Evolutionary conservation across 2,888 invertebrate genomes (phyloP), one percentile per base, ranked within the genome.

Genomic region (Stenodema calcarata): DNA sequence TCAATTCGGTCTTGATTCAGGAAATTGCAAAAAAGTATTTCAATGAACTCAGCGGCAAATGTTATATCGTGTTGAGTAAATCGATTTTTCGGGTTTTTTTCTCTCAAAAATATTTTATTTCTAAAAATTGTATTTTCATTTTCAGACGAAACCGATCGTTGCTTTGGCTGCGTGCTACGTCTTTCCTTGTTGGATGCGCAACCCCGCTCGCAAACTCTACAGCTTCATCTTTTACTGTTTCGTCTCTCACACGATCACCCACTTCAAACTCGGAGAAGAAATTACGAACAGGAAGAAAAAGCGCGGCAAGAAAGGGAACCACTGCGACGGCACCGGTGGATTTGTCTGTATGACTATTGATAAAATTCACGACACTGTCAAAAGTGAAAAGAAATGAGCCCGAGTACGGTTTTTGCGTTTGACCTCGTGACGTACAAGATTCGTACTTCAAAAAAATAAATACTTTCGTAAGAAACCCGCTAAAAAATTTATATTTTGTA

Each of bases 201-300:
- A 35, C 27, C 16, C 41, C 42, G 16, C 70, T 12, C 35, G 82
- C n/a, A 82, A 42, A 23, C 42, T 70, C 16, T 82, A 82, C 82
- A 69, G 47, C 42, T 69, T 82, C 70, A n/a, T 82, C 11, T 82
- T 82, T 16, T 70, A 82, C 70, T 82, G 82, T 41, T 62, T 82
- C 70, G 69, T 82, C 47, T 82, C 82, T 14, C 62, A 70, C 27
- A 28, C 82, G 9, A 82, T 82, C 62, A 41, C 50, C 0, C 82
- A 82, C 23, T 42, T 50, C 82, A 82, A 82, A 23, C 82, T 82
- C 23, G 82, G 82, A 12, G 30, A 28, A 23, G 82, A 82, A 44
- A 82, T 82, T n/a, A 82, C 82, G 27, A 62, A 80, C 50, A 30
- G 62, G n/a, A 62, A 62, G 54, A 28, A 27, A n/a, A 82, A 82